These are phyloP conservation scores for Thermophis baileyi DNA, from an alignment of 2,113 vertebrate species.

Conservation along the genomic window DNA sequence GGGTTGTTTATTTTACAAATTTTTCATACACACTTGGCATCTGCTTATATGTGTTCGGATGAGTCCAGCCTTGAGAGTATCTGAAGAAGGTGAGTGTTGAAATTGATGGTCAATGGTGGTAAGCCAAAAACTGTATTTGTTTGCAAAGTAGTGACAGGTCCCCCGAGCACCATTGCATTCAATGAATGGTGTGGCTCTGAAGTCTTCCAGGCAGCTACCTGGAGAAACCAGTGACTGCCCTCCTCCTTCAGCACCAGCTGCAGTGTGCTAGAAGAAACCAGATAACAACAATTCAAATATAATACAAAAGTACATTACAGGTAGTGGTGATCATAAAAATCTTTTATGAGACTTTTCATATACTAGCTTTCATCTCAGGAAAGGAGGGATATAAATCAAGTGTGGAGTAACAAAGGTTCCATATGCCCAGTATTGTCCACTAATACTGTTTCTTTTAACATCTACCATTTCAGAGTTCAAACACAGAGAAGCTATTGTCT, in stretches of 20 bases:
- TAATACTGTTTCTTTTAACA: neutral
- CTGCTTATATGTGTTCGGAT: constrained; percentile 92
- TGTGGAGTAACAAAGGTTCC: neutral
- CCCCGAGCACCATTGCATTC: constrained; percentile 94
- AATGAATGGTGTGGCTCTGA: constrained; percentile 93
- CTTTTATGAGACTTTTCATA: neutral
- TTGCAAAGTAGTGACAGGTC: constrained; percentile 95
- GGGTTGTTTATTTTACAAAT: constrained; percentile 75
- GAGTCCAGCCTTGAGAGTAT: constrained; percentile 94
- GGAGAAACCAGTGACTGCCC: constrained; percentile 95
- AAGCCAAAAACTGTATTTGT: constrained; percentile 98
- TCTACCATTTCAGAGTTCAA: neutral
- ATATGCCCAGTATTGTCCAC: neutral
- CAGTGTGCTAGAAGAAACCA: constrained; percentile 81
- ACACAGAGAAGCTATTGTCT: neutral
- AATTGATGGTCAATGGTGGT: constrained; percentile 83
- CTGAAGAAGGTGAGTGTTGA: constrained; percentile 75
- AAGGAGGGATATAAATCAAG: neutral
- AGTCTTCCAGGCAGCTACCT: constrained; percentile 96
- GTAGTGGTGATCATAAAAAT: neutral
- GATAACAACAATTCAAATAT: neutral
- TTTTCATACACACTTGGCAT: constrained; percentile 99
- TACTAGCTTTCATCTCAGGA: neutral
- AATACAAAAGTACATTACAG: neutral
- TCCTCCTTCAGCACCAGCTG: constrained; percentile 90